Evolutionary conservation across 2,888 invertebrate species (phyloP).

Genomic region (Stenodera caucasica): DNA sequence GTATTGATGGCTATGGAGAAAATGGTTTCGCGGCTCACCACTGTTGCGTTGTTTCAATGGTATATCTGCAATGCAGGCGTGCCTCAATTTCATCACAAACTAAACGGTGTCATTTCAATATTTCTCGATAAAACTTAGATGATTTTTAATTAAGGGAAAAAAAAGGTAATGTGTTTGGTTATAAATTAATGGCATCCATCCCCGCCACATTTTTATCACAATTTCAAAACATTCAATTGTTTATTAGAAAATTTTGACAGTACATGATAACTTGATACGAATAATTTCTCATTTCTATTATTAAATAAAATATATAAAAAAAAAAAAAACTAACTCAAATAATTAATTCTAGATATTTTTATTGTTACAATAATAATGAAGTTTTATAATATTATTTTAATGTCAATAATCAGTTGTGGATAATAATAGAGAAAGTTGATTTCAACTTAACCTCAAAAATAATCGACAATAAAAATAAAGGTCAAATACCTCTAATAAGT

Average conservation of each 20-base stretch:
- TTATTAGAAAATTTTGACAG: slow-evolving; percentile 39
- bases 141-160: slow-evolving; percentile 29
- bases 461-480: too few relatives aligned
- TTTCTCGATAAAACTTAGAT: slow-evolving; percentile 52
- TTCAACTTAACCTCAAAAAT: too few relatives aligned
- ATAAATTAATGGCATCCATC: slow-evolving; percentile 42
- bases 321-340: too few relatives aligned
- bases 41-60: slow-evolving; percentile 56
- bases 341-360: too few relatives aligned
- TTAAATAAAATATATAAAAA: too few relatives aligned
- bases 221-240: slow-evolving; percentile 28
- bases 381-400: too few relatives aligned
- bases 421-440: too few relatives aligned
- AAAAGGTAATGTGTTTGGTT: not conserved
- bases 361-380: too few relatives aligned
- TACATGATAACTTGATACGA: not conserved
- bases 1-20: slow-evolving; percentile 53
- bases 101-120: slow-evolving; percentile 53
- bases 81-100: slow-evolving; percentile 52
- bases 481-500: too few relatives aligned
- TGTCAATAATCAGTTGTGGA: too few relatives aligned
- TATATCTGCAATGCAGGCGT: slow-evolving; percentile 58
- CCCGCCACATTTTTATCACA: slow-evolving; percentile 41
- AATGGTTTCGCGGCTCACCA: slow-evolving; percentile 58
- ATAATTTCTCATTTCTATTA: not conserved